phyloP scores from a whole-genome alignment of 2,888 invertebrate genomes.

The Drosophila stalkeri region DNA sequence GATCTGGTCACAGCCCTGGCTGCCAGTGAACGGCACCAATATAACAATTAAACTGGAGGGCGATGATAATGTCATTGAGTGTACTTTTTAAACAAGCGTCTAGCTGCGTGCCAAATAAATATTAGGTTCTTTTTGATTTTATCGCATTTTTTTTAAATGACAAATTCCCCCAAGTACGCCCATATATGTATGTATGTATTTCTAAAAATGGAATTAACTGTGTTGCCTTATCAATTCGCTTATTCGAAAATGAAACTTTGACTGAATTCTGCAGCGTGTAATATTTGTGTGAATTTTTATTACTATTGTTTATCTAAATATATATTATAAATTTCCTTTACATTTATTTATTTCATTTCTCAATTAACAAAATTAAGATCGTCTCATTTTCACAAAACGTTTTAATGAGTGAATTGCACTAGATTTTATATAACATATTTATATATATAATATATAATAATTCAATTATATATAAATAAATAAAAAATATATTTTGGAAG shows the following conservation, averaged over 20 bases:
- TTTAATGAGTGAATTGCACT: too few species aligned
- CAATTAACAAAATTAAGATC: too few species aligned
- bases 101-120: neutral
- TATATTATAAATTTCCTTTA: too few species aligned
- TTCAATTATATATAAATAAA: too few species aligned
- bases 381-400: too few species aligned
- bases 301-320: neutral
- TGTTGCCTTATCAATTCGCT: neutral
- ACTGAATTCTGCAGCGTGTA: neutral
- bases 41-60: conserved; percentile 60
- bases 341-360: too few species aligned
- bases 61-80: conserved; percentile 44
- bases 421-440: too few species aligned
- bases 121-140: conserved; percentile 1
- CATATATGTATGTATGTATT: neutral
- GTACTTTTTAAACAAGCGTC: conserved; percentile 33
- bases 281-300: neutral
- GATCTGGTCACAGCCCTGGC: conserved; percentile 71
- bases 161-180: neutral
- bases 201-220: conserved; percentile 3
- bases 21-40: conserved; percentile 51
- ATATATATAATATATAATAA: too few species aligned
- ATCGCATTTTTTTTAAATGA: neutral
- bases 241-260: neutral
- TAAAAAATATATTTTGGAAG: too few species aligned